Evolutionary conservation across 2,113 vertebrate genomes (phyloP).

Genomic region (Chrysemys picta): DNA sequence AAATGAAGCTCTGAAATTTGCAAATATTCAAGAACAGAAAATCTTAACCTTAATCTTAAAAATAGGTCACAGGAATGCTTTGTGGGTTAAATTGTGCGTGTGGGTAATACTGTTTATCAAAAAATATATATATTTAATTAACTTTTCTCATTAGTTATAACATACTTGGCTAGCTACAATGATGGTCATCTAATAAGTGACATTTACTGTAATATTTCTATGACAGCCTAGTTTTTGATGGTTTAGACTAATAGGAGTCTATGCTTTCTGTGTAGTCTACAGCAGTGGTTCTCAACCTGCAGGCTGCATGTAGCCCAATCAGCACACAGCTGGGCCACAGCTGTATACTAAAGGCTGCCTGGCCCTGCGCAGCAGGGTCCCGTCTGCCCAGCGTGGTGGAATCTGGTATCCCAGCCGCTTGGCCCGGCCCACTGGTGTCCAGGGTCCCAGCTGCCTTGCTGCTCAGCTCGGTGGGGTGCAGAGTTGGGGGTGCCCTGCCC

Average conservation of each 20-base stretch:
- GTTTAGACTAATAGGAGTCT: neutral
- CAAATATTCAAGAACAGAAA: neutral
- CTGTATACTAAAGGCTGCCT: too few relatives aligned
- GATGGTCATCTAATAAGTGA: neutral
- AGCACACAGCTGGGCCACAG: too few relatives aligned
- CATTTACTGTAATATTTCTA: neutral
- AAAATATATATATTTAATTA: neutral
- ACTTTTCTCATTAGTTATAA: neutral
- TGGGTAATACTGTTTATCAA: neutral
- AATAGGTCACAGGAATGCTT: neutral
- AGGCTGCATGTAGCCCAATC: too few relatives aligned
- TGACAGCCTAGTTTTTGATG: neutral
- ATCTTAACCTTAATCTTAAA: neutral
- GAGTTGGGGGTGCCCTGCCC: too few relatives aligned
- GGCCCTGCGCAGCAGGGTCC: too few relatives aligned
- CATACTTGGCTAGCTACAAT: neutral
- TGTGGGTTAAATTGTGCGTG: neutral
- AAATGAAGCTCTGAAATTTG: neutral
- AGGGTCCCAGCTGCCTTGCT: too few relatives aligned
- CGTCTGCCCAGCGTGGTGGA: too few relatives aligned
- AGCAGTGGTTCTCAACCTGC: too few relatives aligned
- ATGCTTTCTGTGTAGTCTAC: neutral
- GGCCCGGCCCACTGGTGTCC: too few relatives aligned
- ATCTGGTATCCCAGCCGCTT: too few relatives aligned
- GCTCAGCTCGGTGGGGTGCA: too few relatives aligned